A percentile compares a stretch with the other conserved stretches of the same genome.
Evolutionary conservation across 2,113 vertebrate species (phyloP).

Genomic region (Coturnix japonica): DNA sequence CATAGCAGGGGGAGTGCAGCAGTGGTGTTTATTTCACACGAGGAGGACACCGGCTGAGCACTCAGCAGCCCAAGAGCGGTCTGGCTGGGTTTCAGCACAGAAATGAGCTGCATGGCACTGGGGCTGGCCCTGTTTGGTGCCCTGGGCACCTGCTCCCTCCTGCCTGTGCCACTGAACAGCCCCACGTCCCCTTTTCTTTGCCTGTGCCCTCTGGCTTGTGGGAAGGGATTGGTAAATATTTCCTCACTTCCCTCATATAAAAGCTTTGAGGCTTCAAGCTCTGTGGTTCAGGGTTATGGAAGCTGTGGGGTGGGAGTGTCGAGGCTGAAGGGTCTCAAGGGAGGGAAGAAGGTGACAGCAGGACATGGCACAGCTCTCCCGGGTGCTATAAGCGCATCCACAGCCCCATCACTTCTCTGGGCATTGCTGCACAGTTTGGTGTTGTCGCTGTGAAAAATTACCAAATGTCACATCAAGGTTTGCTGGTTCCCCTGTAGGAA

Average conservation of each 20-base stretch:
- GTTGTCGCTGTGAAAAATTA: neutral
- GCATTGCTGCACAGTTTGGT: neutral
- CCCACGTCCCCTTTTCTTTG: neutral
- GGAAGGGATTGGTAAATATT: neutral
- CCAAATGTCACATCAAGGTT: neutral
- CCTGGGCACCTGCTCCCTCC: neutral
- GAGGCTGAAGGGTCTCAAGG: neutral
- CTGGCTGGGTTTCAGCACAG: neutral
- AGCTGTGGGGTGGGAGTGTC: neutral
- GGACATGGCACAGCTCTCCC: neutral
- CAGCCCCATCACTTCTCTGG: neutral
- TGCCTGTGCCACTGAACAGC: neutral
- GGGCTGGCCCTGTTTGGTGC: neutral
- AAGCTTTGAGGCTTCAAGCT: neutral
- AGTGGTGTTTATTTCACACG: constrained; percentile 17
- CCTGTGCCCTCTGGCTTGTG: neutral
- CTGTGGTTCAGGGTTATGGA: neutral
- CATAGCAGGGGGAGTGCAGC: neutral
- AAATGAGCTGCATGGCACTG: fast-evolving
- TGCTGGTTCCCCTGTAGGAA: neutral
- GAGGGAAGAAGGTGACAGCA: neutral
- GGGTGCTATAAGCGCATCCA: neutral
- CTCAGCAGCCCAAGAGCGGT: neutral
- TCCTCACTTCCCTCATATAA: fast-evolving
- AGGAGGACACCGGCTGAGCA: neutral